Percentiles rank a stretch among this genome's conserved stretches.
These are phyloP conservation scores for Dysdera silvatica DNA, from an alignment of 1,140 invertebrate species.

Conservation along the genomic window DNA sequence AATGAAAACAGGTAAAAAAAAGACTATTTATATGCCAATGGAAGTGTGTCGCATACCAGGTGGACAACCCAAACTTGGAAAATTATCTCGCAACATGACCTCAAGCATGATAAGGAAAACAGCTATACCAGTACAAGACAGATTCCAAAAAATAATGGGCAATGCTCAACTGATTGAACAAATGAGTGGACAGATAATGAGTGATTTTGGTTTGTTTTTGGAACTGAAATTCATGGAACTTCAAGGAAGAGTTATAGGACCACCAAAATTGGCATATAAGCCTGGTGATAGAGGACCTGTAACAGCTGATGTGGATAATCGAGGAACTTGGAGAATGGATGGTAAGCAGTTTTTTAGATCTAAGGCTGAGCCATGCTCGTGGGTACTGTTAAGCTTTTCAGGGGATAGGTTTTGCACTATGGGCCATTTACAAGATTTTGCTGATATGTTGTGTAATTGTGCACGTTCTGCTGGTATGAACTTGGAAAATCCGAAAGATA, in stretches of 20 bases:
- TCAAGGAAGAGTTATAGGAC: constrained; percentile 2
- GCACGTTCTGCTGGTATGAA: constrained; percentile 2
- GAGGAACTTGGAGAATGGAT: constrained; percentile 21
- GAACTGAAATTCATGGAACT: not conserved
- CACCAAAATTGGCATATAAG: constrained; percentile 1
- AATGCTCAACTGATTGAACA: not conserved
- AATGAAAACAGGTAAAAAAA: constrained; percentile 33
- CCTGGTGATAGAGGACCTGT: no score
- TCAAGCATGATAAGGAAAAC: constrained; percentile 33
- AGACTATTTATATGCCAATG: constrained; percentile 37
- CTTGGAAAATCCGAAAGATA: not conserved
- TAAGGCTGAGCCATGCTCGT: not conserved
- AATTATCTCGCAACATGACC: constrained; percentile 17
- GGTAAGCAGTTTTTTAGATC: constrained; percentile 8
- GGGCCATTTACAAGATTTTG: not conserved
- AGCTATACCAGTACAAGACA: constrained; percentile 34
- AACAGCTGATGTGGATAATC: not conserved
- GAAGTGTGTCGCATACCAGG: constrained; percentile 39
- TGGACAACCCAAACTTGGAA: constrained; percentile 34
- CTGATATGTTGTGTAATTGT: not conserved
- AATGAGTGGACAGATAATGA: constrained; percentile 2
- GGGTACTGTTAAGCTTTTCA: constrained; percentile 15
- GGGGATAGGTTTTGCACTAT: not conserved
- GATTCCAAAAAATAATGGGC: constrained; percentile 29
- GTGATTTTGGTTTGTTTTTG: constrained; percentile 2